Conservation (phyloP, 1,140 invertebrate genomes). For the Streblospio benedicti region DNA sequence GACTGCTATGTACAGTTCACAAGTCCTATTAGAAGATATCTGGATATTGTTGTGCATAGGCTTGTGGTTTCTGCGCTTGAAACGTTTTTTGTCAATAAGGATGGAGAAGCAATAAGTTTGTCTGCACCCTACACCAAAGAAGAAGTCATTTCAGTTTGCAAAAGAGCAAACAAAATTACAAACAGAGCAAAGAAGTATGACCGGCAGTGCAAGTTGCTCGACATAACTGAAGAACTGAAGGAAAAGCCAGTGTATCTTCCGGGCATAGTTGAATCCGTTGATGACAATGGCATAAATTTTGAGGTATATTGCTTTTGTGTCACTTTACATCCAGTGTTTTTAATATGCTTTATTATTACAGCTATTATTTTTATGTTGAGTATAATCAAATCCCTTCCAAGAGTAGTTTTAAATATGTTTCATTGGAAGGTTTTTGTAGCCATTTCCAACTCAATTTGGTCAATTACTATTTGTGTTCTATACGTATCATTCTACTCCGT, state of each 20-base stretch:
- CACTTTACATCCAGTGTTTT: background rate
- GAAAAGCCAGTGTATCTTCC: slow-evolving; percentile 7
- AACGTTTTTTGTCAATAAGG: too few relatives aligned
- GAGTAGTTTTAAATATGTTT: background rate
- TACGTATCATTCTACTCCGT: too few relatives aligned
- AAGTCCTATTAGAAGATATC: slow-evolving; percentile 46
- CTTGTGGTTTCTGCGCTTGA: slow-evolving; percentile 24
- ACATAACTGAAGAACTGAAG: background rate
- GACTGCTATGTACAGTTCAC: slow-evolving; percentile 45
- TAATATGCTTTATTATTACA: too few relatives aligned
- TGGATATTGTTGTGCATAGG: slow-evolving; percentile 39
- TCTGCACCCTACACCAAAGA: slow-evolving; percentile 15
- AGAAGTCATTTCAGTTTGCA: slow-evolving; percentile 23
- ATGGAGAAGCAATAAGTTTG: too few relatives aligned
- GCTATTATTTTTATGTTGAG: background rate
- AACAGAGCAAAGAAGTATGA: slow-evolving; percentile 20
- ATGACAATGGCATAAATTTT: background rate
- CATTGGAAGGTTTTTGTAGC: background rate
- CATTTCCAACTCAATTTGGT: slow-evolving; percentile 1
- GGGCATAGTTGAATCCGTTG: slow-evolving; percentile 3
- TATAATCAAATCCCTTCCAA: background rate
- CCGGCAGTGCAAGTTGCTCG: background rate
- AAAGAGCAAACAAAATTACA: slow-evolving; percentile 19
- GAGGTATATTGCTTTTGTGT: background rate
- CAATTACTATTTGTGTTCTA: too few relatives aligned